Percentiles rank a stretch among this genome's conserved stretches.
Conservation (phyloP, 2,888 invertebrate genomes). For the Itoplectis maculator region DNA sequence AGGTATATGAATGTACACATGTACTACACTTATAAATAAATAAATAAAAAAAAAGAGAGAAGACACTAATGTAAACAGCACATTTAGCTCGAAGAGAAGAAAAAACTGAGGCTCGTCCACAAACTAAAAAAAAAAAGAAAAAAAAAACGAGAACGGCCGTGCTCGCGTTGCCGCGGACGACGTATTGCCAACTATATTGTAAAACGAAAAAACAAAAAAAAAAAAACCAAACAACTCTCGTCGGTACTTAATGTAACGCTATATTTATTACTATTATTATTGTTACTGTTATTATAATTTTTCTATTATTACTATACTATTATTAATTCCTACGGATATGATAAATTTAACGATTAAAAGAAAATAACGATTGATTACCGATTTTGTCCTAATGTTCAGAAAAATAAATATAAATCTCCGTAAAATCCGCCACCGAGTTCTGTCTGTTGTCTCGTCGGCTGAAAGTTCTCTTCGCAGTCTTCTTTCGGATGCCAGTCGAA, state of each 20-base stretch:
- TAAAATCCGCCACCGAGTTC: conserved; percentile 62
- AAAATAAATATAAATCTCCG: conserved; percentile 80
- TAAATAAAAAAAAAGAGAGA: conserved; percentile 14
- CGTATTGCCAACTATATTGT: conserved; percentile 76
- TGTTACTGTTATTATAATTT: conserved; percentile 65
- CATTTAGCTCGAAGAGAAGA: conserved; percentile 46
- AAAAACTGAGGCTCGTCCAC: conserved; percentile 32
- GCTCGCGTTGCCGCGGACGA: conserved; percentile 69
- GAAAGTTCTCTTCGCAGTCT: conserved; percentile 38
- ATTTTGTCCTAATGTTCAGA: conserved; percentile 82
- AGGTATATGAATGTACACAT: conserved; percentile 58
- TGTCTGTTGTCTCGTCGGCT: conserved; percentile 38
- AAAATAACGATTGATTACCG: conserved; percentile 79
- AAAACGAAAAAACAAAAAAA: too few relatives aligned
- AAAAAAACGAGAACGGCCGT: conserved; percentile 62
- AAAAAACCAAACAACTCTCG: conserved; percentile 76
- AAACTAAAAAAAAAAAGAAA: too few relatives aligned
- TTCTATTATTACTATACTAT: conserved; percentile 65
- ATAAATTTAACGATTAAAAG: conserved; percentile 80
- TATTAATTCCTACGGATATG: conserved; percentile 80
- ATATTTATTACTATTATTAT: conserved; percentile 66
- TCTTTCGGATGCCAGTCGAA: too few relatives aligned
- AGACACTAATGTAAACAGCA: conserved; percentile 53
- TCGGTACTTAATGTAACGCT: conserved; percentile 81
- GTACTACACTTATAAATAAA: conserved; percentile 50